Percentiles rank a stretch among this genome's conserved stretches.
These are phyloP conservation scores for Chaetura pelagica DNA, from an alignment of 2,113 vertebrate genomes.

Conservation along the genomic window DNA sequence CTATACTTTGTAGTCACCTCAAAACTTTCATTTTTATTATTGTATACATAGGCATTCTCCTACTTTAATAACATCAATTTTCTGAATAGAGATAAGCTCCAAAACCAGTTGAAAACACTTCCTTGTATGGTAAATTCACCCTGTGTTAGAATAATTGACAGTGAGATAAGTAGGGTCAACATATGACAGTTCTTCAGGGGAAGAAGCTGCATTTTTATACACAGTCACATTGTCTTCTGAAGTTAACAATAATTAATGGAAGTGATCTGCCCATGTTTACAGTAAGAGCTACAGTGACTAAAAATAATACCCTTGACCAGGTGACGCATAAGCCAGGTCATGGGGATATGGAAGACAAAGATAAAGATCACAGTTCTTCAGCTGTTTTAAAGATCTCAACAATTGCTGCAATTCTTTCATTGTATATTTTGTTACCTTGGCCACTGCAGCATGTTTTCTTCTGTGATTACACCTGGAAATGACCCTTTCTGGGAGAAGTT, in stretches of 20 bases:
- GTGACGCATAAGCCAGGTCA: background rate
- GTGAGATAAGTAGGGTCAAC: background rate
- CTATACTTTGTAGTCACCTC: background rate
- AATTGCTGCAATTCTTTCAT: background rate
- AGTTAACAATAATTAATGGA: background rate
- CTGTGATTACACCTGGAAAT: background rate
- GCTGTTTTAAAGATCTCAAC: background rate
- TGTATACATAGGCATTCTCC: background rate
- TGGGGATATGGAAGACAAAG: background rate
- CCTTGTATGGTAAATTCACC: background rate
- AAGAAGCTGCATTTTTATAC: background rate
- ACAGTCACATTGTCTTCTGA: background rate
- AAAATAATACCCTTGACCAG: background rate
- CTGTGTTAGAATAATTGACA: background rate
- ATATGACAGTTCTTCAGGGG: background rate
- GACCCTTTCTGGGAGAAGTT: background rate
- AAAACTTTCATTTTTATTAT: background rate
- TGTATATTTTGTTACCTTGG: background rate
- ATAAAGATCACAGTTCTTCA: background rate
- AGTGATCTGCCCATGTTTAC: rapidly evolving
- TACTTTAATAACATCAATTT: background rate
- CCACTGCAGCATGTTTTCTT: background rate
- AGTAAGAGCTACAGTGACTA: background rate
- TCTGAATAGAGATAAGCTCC: background rate
- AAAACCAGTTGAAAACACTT: background rate